Evolutionary conservation across 2,888 invertebrate genomes (phyloP).

Genomic region (Xanthia togata): DNA sequence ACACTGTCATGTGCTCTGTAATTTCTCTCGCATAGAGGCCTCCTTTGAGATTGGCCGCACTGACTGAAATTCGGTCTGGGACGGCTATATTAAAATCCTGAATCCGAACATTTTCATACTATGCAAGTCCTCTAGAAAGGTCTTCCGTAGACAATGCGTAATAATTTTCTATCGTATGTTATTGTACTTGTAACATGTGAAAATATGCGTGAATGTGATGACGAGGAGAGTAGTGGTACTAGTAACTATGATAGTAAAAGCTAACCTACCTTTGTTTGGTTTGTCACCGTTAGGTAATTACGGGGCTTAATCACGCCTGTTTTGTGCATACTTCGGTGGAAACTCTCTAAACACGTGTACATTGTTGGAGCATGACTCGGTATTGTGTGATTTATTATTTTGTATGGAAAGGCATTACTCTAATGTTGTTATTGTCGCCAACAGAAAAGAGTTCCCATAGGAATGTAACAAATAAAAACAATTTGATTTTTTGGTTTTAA

Average conservation of each 20-base stretch:
- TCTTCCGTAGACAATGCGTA: too few species aligned
- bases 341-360: slow-evolving; percentile 43
- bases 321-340: slow-evolving; percentile 48
- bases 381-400: slow-evolving; percentile 35
- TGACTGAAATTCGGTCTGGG: too few species aligned
- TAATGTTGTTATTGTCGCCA: slow-evolving; percentile 3
- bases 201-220: slow-evolving; percentile 14
- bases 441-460: not conserved
- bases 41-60: too few species aligned
- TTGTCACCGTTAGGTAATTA: slow-evolving; percentile 57
- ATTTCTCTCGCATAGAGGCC: too few species aligned
- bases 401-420: slow-evolving; percentile 11
- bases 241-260: slow-evolving; percentile 34
- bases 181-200: not conserved
- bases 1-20: too few species aligned
- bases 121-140: not conserved
- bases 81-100: too few species aligned
- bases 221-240: not conserved
- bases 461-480: not conserved
- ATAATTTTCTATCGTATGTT: slow-evolving; percentile 4
- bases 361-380: slow-evolving; percentile 36
- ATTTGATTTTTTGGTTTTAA: not conserved
- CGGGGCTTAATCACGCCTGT: slow-evolving; percentile 16
- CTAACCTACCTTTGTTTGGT: slow-evolving; percentile 37
- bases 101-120: not conserved